Evolutionary conservation across 2,888 invertebrate species (phyloP).

Genomic region (Thysanoteuthis rhombus): DNA sequence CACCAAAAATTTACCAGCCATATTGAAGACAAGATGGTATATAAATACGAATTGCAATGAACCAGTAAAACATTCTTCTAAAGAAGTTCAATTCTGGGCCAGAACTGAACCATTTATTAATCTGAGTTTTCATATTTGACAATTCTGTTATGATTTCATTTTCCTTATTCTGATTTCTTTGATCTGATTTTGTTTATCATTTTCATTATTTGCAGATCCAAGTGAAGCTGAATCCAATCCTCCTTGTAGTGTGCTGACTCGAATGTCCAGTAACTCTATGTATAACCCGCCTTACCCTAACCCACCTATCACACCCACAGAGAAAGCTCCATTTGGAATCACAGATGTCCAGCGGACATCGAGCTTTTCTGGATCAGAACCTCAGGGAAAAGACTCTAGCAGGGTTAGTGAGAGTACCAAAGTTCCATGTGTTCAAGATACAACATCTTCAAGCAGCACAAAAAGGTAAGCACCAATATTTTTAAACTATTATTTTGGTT

Average conservation of each 20-base stretch:
- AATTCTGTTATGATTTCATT: background rate
- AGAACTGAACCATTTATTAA: background rate
- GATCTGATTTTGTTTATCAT: background rate
- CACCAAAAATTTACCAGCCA: no score
- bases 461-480: background rate
- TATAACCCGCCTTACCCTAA: constrained; percentile 23
- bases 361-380: constrained; percentile 28
- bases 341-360: constrained; percentile 1
- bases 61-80: background rate
- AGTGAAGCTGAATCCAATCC: constrained; percentile 19
- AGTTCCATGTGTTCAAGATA: background rate
- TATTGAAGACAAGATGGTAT: background rate
- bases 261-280: constrained; percentile 30
- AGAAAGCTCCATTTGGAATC: background rate
- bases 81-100: background rate
- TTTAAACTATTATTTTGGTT: background rate
- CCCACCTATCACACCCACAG: background rate
- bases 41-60: background rate
- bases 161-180: background rate
- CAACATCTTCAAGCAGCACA: background rate
- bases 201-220: background rate
- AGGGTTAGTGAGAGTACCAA: background rate
- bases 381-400: background rate
- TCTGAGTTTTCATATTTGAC: background rate
- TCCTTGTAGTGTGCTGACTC: constrained; percentile 18